These are phyloP conservation scores for Heliconius congener DNA, from an alignment of 1,140 invertebrate genomes.

Conservation along the genomic window DNA sequence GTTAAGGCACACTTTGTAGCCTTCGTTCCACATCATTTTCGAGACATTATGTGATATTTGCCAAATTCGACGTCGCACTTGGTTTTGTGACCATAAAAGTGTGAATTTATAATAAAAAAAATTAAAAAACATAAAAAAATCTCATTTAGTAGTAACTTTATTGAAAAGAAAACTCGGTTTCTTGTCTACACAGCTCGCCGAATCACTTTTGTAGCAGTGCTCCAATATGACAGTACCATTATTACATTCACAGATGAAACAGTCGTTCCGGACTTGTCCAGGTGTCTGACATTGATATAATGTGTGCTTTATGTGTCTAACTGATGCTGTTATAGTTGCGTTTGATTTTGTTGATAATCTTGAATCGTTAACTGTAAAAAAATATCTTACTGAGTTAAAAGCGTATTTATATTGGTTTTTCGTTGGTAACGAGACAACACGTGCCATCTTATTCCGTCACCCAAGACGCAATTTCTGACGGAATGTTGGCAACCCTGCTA, in stretches of 20 bases:
- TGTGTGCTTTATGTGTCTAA: slow-evolving; percentile 48
- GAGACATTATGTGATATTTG: too few relatives aligned
- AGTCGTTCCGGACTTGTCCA: slow-evolving; percentile 52
- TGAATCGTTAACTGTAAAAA: slow-evolving; percentile 16
- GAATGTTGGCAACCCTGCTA: too few relatives aligned
- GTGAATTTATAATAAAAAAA: not conserved
- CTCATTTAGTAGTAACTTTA: not conserved
- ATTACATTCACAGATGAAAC: slow-evolving; percentile 63
- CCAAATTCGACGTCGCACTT: too few relatives aligned
- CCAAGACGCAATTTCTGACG: too few relatives aligned
- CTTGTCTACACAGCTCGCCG: slow-evolving; percentile 43
- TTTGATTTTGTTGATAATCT: slow-evolving; percentile 14
- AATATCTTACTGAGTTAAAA: too few relatives aligned
- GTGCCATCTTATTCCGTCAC: too few relatives aligned
- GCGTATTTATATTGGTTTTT: too few relatives aligned
- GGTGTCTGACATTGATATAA: slow-evolving; percentile 48
- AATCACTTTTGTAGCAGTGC: slow-evolving; percentile 62
- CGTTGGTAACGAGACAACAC: too few relatives aligned
- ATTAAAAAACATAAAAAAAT: not conserved
- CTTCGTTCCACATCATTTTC: too few relatives aligned
- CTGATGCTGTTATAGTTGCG: slow-evolving; percentile 29
- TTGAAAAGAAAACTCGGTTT: slow-evolving; percentile 27
- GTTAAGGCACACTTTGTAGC: too few relatives aligned
- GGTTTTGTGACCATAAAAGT: too few relatives aligned
- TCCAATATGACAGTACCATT: slow-evolving; percentile 52